phyloP scores from a whole-genome alignment of 2,797 vertebrate species.

The Macrochelys suwanniensis region DNA sequence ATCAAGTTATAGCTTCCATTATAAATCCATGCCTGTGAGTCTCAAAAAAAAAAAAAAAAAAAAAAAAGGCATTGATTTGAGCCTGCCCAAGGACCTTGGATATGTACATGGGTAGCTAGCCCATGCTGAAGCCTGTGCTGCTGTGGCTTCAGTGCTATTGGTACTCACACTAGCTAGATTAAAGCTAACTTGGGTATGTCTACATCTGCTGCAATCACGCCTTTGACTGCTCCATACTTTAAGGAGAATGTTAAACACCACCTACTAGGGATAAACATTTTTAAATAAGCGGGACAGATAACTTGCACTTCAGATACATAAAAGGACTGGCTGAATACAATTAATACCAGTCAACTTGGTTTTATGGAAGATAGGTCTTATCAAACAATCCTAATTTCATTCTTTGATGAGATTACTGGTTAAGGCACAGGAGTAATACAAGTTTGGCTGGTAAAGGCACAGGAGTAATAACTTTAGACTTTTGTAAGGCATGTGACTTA shows the following conservation, averaged over 20 bases:
- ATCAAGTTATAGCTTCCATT: not conserved
- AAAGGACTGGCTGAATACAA: not conserved
- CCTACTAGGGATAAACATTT: not conserved
- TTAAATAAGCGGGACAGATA: not conserved
- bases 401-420: not conserved
- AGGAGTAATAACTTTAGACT: not conserved
- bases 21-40: not conserved
- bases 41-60: not conserved
- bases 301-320: not conserved
- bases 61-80: not conserved
- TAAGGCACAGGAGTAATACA: not conserved
- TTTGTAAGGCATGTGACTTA: not conserved
- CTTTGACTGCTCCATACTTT: not conserved
- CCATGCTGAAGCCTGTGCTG: not conserved
- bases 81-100: not conserved
- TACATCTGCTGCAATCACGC: not conserved
- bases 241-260: not conserved
- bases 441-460: not conserved
- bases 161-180: not conserved
- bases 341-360: not conserved
- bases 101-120: no score
- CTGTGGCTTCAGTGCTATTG: not conserved
- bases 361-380: not conserved
- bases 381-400: not conserved
- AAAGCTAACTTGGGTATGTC: not conserved